phyloP scores from a whole-genome alignment of 2,797 vertebrate species.

The Poecilia gillii region DNA sequence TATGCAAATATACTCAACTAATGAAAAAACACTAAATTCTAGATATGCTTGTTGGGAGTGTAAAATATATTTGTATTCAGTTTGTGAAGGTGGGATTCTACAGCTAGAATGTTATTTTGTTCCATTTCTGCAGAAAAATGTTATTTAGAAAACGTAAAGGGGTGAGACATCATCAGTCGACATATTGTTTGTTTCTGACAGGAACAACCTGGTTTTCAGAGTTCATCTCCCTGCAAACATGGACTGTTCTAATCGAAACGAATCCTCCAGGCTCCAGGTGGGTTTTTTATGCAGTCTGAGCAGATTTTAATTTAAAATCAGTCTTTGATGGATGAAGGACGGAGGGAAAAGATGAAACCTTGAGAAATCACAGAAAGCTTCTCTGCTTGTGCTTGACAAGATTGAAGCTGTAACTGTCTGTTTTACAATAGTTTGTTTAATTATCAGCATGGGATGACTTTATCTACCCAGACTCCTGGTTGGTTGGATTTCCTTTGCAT shows the following conservation, averaged over 20 bases:
- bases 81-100: neutral
- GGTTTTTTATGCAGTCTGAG: constrained; percentile 37
- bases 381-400: neutral
- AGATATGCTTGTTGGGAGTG: neutral
- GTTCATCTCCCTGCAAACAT: constrained; percentile 47
- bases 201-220: constrained; percentile 34
- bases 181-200: neutral
- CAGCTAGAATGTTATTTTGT: neutral
- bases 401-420: constrained; percentile 11
- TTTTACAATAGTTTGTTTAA: neutral
- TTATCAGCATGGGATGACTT: neutral
- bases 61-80: neutral
- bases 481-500: neutral
- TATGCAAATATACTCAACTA: neutral
- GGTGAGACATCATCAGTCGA: neutral
- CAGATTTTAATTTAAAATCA: constrained; percentile 60
- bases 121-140: neutral
- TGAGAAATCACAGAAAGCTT: constrained; percentile 11
- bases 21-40: neutral
- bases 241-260: constrained; percentile 43
- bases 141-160: neutral
- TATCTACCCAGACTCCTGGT: neutral
- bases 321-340: constrained; percentile 35
- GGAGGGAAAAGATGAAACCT: constrained; percentile 15
- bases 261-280: constrained; percentile 34